These are phyloP conservation scores for Drosophila ezoana DNA, from an alignment of 2,888 invertebrate species.

Conservation along the genomic window DNA sequence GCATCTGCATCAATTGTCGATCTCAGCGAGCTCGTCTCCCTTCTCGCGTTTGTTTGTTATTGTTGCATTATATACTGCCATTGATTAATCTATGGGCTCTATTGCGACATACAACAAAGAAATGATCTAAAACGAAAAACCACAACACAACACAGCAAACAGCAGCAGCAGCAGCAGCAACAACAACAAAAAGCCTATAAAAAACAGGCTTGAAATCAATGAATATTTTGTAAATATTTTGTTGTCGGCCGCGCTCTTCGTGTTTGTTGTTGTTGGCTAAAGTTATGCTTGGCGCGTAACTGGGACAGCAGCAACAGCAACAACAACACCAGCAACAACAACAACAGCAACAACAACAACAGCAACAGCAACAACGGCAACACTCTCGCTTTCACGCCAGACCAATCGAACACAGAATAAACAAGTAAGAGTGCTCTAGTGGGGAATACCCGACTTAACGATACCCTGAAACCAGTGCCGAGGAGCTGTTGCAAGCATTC, in stretches of 20 bases:
- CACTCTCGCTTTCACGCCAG: conserved; percentile 76
- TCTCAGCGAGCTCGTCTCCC: background rate
- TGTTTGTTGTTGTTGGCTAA: conserved; percentile 55
- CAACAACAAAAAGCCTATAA: conserved; percentile 8
- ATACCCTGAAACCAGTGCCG: background rate
- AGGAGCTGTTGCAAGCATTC: background rate
- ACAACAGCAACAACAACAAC: conserved; percentile 27
- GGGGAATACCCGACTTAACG: background rate
- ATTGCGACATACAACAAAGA: conserved; percentile 49
- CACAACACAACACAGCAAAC: conserved; percentile 20
- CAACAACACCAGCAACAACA: conserved; percentile 7
- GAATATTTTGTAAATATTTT: conserved; percentile 58
- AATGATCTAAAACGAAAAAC: conserved; percentile 57
- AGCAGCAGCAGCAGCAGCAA: conserved; percentile 1
- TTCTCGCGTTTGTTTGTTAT: background rate
- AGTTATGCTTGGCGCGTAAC: conserved; percentile 79
- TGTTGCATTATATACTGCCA: conserved; percentile 35
- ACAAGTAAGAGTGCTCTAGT: background rate
- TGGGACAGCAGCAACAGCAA: conserved; percentile 63
- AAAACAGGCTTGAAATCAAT: conserved; percentile 66
- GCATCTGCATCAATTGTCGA: conserved; percentile 5
- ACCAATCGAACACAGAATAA: conserved; percentile 68
- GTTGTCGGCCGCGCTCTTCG: conserved; percentile 26
- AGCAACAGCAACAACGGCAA: conserved; percentile 32
- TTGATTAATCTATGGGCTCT: conserved; percentile 51